Conservation (phyloP, 2,888 invertebrate genomes). For the Furcula furcula region DNA sequence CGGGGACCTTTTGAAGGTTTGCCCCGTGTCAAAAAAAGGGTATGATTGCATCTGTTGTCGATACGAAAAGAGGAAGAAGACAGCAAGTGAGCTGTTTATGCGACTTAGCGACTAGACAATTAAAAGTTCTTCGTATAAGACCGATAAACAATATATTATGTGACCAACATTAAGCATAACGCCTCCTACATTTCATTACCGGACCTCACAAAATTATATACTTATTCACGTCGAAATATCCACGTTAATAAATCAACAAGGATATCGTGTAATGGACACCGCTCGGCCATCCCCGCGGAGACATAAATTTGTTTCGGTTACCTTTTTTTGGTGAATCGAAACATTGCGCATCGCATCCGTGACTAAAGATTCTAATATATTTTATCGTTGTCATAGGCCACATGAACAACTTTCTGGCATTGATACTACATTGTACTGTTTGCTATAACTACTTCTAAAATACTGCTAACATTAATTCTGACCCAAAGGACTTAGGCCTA, state of each 20-base stretch:
- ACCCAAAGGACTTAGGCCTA: no score
- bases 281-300: conserved; percentile 59
- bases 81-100: no score
- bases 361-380: conserved; percentile 47
- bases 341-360: conserved; percentile 41
- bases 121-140: background rate
- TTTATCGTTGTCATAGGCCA: no score
- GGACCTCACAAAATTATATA: conserved; percentile 55
- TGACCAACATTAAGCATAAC: conserved; percentile 16
- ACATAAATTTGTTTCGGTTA: conserved; percentile 74
- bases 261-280: conserved; percentile 77
- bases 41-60: no score
- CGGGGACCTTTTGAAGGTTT: no score
- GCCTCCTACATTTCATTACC: conserved; percentile 59
- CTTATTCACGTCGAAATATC: conserved; percentile 58
- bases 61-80: no score
- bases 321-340: conserved; percentile 67
- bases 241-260: conserved; percentile 73
- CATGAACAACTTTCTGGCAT: no score
- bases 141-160: conserved; percentile 11
- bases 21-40: no score
- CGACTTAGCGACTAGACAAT: no score
- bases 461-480: no score
- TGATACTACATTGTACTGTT: no score
- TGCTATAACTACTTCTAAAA: no score